phyloP scores from a whole-genome alignment of 2,113 vertebrate species.

The Notarius quadriscutis region DNA sequence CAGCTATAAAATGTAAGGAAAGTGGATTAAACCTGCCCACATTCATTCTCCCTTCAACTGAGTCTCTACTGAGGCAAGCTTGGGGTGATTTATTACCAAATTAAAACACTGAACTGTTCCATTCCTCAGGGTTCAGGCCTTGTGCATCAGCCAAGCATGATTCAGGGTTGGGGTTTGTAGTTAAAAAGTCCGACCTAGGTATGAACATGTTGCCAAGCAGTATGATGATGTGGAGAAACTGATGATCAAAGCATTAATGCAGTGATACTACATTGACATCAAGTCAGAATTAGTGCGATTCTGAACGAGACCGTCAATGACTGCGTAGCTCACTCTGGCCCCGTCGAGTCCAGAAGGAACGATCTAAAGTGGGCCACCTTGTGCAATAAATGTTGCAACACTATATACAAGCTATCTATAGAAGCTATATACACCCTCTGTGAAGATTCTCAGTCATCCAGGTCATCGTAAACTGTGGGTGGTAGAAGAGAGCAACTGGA shows the following conservation, averaged over 20 bases:
- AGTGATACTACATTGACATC: neutral
- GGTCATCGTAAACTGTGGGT: no score
- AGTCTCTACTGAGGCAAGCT: constrained; percentile 24
- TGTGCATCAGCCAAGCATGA: neutral
- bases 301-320: neutral
- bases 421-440: no score
- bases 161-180: neutral
- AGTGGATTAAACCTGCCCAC: neutral
- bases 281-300: neutral
- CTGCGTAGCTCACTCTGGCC: no score
- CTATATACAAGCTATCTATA: no score
- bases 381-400: no score
- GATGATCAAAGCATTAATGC: neutral
- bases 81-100: constrained; percentile 52
- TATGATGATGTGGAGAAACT: neutral
- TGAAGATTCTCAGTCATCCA: no score
- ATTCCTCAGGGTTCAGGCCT: constrained; percentile 31
- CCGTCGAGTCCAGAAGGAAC: no score
- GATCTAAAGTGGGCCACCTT: no score
- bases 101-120: constrained; percentile 46
- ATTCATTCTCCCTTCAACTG: constrained; percentile 1
- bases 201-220: neutral
- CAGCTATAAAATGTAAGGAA: no score
- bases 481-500: no score
- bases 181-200: constrained; percentile 11